Conservation (phyloP, 2,797 vertebrate genomes). For the Sebastes vulpes region DNA sequence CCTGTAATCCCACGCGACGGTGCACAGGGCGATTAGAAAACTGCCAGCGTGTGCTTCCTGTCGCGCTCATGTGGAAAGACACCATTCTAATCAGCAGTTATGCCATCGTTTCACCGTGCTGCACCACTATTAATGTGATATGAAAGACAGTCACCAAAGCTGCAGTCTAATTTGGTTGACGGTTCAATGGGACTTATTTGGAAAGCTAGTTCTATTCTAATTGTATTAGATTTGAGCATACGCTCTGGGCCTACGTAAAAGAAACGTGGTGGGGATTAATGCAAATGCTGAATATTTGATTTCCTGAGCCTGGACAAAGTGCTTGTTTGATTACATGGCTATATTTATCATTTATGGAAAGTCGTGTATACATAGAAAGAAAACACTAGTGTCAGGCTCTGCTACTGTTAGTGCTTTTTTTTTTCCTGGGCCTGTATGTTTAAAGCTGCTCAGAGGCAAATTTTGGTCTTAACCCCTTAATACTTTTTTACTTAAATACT, state of each 20-base stretch:
- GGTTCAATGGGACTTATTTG: conserved; percentile 48
- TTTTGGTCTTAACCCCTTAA: not conserved
- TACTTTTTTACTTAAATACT: too few relatives aligned
- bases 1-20: conserved; percentile 66
- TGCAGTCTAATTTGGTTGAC: conserved; percentile 41
- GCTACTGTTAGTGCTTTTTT: not conserved
- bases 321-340: not conserved
- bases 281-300: conserved; percentile 22
- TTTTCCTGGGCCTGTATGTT: not conserved
- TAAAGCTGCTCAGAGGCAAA: not conserved
- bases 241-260: conserved; percentile 27
- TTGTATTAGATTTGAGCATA: conserved; percentile 45
- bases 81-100: conserved; percentile 62
- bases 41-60: conserved; percentile 53
- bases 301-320: conserved; percentile 8
- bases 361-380: not conserved
- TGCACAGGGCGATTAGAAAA: conserved; percentile 65
- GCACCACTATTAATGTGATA: conserved; percentile 54
- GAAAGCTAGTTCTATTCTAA: conserved; percentile 43
- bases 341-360: not conserved
- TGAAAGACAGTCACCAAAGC: conserved; percentile 53
- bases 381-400: not conserved
- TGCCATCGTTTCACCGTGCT: conserved; percentile 40
- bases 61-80: conserved; percentile 57
- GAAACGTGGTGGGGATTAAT: conserved; percentile 16